Evolutionary conservation across 2,888 invertebrate genomes (phyloP), one percentile per base, ranked within the genome.

Genomic region (Drosophila hamatofila): DNA sequence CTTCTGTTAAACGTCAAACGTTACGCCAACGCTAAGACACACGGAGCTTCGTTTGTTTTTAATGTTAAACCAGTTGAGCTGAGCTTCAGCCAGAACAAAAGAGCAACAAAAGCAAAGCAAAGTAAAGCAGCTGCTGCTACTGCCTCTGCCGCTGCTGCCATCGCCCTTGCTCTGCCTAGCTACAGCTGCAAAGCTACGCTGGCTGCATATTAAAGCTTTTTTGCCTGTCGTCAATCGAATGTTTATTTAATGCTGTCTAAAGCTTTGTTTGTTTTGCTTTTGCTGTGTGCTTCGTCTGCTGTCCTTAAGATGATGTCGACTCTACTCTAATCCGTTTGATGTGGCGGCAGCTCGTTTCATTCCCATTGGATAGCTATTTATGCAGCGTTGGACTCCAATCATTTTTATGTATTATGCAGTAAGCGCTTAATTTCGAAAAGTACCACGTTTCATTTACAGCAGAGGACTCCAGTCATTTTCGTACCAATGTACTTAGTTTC

Each of bases 51-150:
- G 78, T 69, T 79, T 72, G 75, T 61, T 68, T 78, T 75, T 72
- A 73, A 70, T 81, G 78, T 73, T 84, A 78, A 82, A 82, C 84
- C 84, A 86, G 80, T 84, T 81, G 75, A 79, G 72, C 67, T 62
- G 65, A 60, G 46, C 66, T 74, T 79, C 81, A 75, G 63, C 65
- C 55, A 73, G 78, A 81, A 73, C 83, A 73, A 72, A 79, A 79
- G 69, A 78, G 70, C 65, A 80, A 58, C 63, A 73, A 61, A 46
- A 65, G 63, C 65, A 56, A 71, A 65, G 67, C 76, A 42, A 23
- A 65, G 67, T 73, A 42, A 23, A 12, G 21, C 42, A 12, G 21
- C 21, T 6, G 48, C 46, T 5, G 25, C 16, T 3, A n/a, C 49
- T 14, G 21, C 21, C 2, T 27, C 46, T 5, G 25, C 16, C 1